A percentile compares a stretch with the other conserved stretches of the same genome.
phyloP scores from a whole-genome alignment of 2,888 invertebrate genomes.

The Synanthedon formicaeformis region DNA sequence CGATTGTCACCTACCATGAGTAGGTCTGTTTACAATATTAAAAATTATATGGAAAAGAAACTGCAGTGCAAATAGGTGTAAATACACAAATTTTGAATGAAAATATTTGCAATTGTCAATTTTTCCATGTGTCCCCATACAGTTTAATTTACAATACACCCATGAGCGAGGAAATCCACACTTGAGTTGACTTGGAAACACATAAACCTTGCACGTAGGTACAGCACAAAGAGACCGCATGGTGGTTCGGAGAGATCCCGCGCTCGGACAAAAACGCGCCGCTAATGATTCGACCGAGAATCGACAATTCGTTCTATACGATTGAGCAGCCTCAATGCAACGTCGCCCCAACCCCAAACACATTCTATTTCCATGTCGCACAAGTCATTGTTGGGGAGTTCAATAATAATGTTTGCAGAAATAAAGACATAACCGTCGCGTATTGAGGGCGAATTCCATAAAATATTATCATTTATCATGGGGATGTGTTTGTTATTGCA shows the following conservation, averaged over 20 bases:
- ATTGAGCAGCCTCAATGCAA: constrained; percentile 63
- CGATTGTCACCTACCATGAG: too few species aligned
- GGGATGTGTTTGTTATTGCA: constrained; percentile 59
- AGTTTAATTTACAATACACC: constrained; percentile 24
- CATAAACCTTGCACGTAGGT: constrained; percentile 13
- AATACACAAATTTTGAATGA: background rate
- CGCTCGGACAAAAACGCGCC: constrained; percentile 35
- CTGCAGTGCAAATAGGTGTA: constrained; percentile 1
- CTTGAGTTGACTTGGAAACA: constrained; percentile 35
- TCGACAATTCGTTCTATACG: constrained; percentile 67
- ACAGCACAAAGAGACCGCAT: constrained; percentile 27
- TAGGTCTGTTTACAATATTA: too few species aligned
- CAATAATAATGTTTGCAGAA: constrained; percentile 28
- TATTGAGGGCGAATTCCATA: constrained; percentile 59
- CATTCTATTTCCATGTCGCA: background rate
- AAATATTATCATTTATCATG: constrained; percentile 66
- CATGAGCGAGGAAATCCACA: constrained; percentile 30
- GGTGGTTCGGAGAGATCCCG: constrained; percentile 20
- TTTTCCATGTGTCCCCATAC: too few species aligned
- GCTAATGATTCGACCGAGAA: constrained; percentile 53
- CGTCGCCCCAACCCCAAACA: constrained; percentile 43
- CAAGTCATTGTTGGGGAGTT: background rate
- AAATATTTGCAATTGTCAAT: background rate
- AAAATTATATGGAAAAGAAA: too few species aligned
- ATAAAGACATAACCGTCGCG: constrained; percentile 56